These are phyloP conservation scores for Blennius ocellaris DNA, from an alignment of 2,113 vertebrate species.

Conservation along the genomic window DNA sequence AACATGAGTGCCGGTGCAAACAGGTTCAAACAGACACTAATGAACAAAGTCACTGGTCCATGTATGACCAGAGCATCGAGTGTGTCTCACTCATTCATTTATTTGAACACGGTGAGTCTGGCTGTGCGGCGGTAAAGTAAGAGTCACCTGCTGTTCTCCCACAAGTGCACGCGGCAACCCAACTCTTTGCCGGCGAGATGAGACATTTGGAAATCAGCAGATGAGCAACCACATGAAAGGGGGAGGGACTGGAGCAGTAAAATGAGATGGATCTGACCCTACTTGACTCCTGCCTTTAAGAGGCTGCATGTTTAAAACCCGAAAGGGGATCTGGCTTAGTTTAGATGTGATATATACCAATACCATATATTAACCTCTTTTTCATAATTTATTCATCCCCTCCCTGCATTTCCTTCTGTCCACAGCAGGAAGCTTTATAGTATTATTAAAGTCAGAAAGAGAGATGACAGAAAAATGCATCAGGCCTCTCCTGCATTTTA, in stretches of 20 bases:
- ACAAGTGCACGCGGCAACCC: not conserved
- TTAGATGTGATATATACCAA: conserved; percentile 73
- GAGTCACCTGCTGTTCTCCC: not conserved
- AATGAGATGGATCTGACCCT: conserved; percentile 82
- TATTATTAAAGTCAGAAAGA: conserved; percentile 85
- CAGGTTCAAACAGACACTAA: not conserved
- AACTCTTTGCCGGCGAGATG: conserved; percentile 9
- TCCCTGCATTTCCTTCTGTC: conserved; percentile 27
- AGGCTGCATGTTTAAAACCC: conserved; percentile 77
- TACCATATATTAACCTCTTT: conserved; percentile 81
- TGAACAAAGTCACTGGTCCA: not conserved
- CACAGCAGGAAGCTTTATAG: conserved; percentile 81
- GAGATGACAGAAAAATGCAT: conserved; percentile 83
- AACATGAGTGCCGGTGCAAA: no score
- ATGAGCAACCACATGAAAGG: conserved; percentile 37
- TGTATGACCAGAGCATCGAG: not conserved
- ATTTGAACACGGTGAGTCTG: not conserved
- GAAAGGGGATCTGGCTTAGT: conserved; percentile 70
- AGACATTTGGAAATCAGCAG: conserved; percentile 45
- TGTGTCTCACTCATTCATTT: not conserved
- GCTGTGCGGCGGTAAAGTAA: not conserved
- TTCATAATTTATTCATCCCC: conserved; percentile 77
- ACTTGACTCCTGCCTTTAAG: conserved; percentile 75
- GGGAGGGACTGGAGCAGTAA: conserved; percentile 67
- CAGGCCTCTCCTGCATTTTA: conserved; percentile 81